Evolutionary conservation across 2,113 vertebrate species (phyloP), one percentile per base, ranked within the genome.

Genomic region (Lanius collurio): DNA sequence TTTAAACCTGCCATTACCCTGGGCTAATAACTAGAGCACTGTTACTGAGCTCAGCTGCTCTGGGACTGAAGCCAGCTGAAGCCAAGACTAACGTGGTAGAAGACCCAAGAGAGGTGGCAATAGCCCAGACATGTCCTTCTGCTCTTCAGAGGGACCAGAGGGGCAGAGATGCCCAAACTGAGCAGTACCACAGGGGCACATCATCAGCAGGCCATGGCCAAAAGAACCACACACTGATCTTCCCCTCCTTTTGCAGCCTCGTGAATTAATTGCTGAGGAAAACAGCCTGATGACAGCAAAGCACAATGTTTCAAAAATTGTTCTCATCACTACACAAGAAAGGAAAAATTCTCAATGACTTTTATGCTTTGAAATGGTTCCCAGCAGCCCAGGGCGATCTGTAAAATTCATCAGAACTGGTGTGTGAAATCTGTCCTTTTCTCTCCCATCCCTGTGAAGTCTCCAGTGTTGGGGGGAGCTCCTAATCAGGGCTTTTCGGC

Each of bases 351-450:
- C 74, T 82, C 91, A 87, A 42, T 83, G 63, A 71, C 55, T 94
- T 87, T 14, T 75, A 31, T 0, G 26, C 86, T 91, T 94, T 84
- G 88, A 95, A 92, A 94, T 65, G 30, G 52, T 49, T 71, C 70
- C 60, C 81, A 65, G 77, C 46, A 91, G 93, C 86, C 86, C 83
- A 73, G 70, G 83, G 88, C 73, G 1, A 84, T 69, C 90, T 93
- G 65, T 75, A 89, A 79, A 81, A 87, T 94, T 92, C 55, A 84
- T 93, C 83, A 87, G 59, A 91, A 73, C 26, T 15, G n/a, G 35
- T 87, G 64, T 89, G 57, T 93, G 89, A 82, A 96, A 92, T 79
- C 33, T 55, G 62, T 71, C 77, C 18, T 88, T 90, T 92, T 87
- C 57, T 19, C 46, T 90, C n/a, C 42, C 33, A 84, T 92, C 59